A percentile compares a stretch with the other conserved stretches of the same genome.
These are phyloP conservation scores for Oenanthe oenanthe DNA, from an alignment of 2,113 vertebrate genomes.

Conservation along the genomic window DNA sequence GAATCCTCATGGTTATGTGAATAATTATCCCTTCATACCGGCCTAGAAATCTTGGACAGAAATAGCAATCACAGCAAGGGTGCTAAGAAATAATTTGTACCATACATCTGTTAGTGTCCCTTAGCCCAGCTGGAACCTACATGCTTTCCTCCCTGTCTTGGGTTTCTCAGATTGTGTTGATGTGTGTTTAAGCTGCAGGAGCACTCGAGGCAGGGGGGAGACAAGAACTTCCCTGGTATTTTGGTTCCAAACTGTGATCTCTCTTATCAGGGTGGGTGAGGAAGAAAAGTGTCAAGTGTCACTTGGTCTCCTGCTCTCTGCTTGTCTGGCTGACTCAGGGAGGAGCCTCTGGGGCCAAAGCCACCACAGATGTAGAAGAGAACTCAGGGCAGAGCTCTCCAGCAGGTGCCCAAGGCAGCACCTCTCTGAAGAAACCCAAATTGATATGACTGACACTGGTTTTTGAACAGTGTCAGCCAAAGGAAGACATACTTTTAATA, in stretches of 20 bases:
- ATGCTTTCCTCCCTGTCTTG: slow-evolving; percentile 3
- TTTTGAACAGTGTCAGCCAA: neutral
- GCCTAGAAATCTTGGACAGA: slow-evolving; percentile 55
- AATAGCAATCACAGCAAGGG: slow-evolving; percentile 66
- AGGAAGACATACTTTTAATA: neutral
- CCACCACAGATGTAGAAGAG: neutral
- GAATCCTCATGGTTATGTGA: slow-evolving; percentile 54
- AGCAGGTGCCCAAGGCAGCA: neutral
- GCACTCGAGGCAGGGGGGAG: neutral
- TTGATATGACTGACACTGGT: neutral
- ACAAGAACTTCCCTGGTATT: neutral
- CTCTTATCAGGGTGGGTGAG: neutral
- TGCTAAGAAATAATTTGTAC: slow-evolving; percentile 64
- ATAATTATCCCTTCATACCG: slow-evolving; percentile 61
- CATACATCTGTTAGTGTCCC: slow-evolving; percentile 55
- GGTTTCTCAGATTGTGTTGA: slow-evolving; percentile 19
- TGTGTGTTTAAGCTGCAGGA: slow-evolving; percentile 42
- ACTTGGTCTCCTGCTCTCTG: neutral
- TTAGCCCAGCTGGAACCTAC: slow-evolving; percentile 53
- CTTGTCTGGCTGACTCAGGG: neutral
- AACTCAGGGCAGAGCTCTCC: neutral
- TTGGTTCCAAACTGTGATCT: neutral
- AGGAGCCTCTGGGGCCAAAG: neutral
- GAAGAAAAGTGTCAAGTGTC: neutral
- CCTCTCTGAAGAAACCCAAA: neutral